Evolutionary conservation across 2,113 vertebrate species (phyloP).

Genomic region (Spermophilus dauricus): DNA sequence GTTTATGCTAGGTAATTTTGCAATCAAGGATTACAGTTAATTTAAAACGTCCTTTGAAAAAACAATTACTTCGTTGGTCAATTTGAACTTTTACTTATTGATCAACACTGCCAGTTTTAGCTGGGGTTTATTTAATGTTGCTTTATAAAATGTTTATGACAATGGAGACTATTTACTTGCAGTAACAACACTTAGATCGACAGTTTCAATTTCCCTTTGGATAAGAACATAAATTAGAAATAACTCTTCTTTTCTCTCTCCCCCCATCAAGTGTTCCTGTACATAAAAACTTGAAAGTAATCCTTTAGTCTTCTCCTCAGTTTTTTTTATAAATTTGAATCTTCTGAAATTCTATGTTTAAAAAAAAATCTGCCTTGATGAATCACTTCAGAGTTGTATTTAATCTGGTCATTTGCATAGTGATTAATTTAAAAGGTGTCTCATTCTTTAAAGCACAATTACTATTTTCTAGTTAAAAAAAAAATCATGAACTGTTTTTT

Average conservation of each 20-base stretch:
- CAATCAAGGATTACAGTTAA: neutral
- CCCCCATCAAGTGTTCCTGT: neutral
- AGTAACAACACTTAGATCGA: conserved; percentile 3
- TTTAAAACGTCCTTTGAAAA: conserved; percentile 32
- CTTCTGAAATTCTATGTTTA: neutral
- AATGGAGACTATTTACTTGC: neutral
- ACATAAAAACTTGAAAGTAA: conserved; percentile 41
- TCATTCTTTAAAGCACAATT: neutral
- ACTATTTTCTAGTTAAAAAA: neutral
- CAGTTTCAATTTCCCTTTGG: neutral
- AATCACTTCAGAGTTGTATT: neutral
- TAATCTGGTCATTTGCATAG: neutral
- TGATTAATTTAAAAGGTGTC: neutral
- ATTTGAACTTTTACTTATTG: conserved; percentile 2
- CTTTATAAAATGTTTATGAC: neutral
- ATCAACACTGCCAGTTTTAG: neutral
- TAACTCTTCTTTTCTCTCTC: conserved; percentile 4
- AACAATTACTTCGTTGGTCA: neutral
- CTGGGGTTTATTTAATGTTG: conserved; percentile 25
- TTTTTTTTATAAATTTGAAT: neutral
- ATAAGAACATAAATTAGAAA: conserved; percentile 21
- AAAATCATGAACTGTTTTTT: neutral
- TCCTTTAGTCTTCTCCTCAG: neutral
- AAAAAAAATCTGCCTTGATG: neutral
- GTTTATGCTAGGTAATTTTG: neutral